Conservation (phyloP, 2,797 vertebrate genomes). For the Sebastolobus alascanus region DNA sequence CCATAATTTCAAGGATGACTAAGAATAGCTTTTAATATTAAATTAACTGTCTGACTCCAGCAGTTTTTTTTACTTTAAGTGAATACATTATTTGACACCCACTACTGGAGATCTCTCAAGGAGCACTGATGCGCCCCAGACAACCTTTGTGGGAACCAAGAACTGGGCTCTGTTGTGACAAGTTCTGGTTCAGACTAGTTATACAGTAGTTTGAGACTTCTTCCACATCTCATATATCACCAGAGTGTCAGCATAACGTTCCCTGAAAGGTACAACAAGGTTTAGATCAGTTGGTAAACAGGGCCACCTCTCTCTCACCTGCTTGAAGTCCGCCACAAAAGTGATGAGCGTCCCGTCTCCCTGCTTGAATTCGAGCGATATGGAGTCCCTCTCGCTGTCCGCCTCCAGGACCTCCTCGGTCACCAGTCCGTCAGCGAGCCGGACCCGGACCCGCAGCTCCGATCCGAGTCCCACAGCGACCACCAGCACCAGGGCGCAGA, state of each 20-base stretch:
- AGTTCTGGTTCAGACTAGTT: background rate
- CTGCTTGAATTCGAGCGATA: constrained; percentile 92
- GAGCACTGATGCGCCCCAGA: background rate
- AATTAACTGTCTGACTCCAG: background rate
- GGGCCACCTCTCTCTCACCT: constrained; percentile 85
- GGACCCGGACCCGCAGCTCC: constrained; percentile 93
- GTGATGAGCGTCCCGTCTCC: constrained; percentile 93
- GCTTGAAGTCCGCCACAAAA: constrained; percentile 93
- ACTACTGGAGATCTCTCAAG: background rate
- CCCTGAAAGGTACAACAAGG: background rate
- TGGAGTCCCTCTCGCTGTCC: constrained; percentile 90
- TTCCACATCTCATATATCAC: background rate
- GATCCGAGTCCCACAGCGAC: constrained; percentile 75
- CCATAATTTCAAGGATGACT: background rate
- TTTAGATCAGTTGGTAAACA: background rate
- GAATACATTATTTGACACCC: background rate
- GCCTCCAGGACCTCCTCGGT: constrained; percentile 94
- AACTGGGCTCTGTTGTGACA: background rate
- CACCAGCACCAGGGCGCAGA: constrained; percentile 73
- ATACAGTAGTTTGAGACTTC: background rate
- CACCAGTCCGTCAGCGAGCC: constrained; percentile 92
- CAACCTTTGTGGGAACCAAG: background rate
- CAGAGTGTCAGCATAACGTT: background rate
- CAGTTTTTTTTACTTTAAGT: too few species aligned
- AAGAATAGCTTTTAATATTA: background rate